phyloP scores from a whole-genome alignment of 2,113 vertebrate species.

The Anthoscopus minutus region DNA sequence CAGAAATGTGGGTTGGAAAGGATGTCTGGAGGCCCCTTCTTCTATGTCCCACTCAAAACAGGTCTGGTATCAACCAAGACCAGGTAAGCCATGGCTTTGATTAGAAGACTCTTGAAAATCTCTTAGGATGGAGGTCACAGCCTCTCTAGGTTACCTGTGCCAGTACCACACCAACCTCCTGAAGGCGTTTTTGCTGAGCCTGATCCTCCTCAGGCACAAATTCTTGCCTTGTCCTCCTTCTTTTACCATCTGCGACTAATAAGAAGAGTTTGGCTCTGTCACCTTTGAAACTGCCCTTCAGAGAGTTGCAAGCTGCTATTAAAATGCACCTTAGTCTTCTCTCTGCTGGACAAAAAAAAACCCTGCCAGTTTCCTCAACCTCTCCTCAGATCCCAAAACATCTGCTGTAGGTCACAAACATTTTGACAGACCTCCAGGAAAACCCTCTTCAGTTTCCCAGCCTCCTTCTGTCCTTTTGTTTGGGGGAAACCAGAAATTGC shows the following conservation, averaged over 20 bases:
- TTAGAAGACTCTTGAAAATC: neutral
- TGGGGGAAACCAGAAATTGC: neutral
- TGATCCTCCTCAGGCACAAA: neutral
- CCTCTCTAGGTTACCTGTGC: neutral
- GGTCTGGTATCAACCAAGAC: neutral
- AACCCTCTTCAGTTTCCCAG: neutral
- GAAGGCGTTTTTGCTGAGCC: neutral
- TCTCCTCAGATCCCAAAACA: neutral
- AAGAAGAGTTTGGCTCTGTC: neutral
- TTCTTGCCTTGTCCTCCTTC: neutral
- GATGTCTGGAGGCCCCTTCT: neutral
- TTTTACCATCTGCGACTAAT: neutral
- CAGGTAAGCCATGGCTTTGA: neutral
- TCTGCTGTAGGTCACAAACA: neutral
- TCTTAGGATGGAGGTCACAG: neutral
- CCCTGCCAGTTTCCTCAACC: neutral
- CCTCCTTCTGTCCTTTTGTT: neutral
- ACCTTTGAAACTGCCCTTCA: neutral
- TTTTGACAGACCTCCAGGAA: neutral
- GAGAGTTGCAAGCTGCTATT: neutral
- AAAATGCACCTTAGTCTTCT: neutral
- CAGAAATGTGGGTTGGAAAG: neutral
- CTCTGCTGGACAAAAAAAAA: neutral
- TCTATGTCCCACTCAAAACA: neutral
- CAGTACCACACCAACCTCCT: neutral